phyloP scores from a whole-genome alignment of 2,113 vertebrate species.

The Megalops atlanticus region DNA sequence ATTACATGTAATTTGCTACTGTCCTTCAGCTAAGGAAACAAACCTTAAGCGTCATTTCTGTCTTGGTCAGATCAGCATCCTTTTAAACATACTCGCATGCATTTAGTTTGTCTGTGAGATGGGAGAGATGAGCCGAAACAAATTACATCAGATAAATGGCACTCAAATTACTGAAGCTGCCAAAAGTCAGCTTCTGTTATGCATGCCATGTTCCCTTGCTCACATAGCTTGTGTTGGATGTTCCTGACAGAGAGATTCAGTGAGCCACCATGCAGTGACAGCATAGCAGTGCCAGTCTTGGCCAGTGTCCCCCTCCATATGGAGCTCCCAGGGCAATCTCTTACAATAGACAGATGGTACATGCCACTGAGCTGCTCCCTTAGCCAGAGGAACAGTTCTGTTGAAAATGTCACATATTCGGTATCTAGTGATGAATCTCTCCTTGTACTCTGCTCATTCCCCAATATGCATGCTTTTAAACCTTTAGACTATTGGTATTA shows the following conservation, averaged over 20 bases:
- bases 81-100: not conserved
- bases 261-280: not conserved
- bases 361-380: constrained; percentile 1
- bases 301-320: constrained; percentile 2
- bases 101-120: not conserved
- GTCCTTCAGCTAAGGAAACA: no score
- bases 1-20: no score
- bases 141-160: not conserved
- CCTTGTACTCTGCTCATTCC: not conserved
- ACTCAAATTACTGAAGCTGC: not conserved
- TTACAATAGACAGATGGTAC: not conserved
- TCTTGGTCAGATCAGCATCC: not conserved
- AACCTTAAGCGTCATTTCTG: no score
- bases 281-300: not conserved
- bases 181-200: not conserved
- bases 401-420: not conserved
- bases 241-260: not conserved
- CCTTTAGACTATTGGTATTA: no score
- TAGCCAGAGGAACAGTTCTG: not conserved
- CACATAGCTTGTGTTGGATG: not conserved
- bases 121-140: not conserved
- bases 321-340: not conserved
- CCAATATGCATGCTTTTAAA: not conserved
- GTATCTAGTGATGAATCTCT: not conserved
- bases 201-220: not conserved